Conservation (phyloP, 2,113 vertebrate genomes). For the Edolisoma coerulescens region DNA sequence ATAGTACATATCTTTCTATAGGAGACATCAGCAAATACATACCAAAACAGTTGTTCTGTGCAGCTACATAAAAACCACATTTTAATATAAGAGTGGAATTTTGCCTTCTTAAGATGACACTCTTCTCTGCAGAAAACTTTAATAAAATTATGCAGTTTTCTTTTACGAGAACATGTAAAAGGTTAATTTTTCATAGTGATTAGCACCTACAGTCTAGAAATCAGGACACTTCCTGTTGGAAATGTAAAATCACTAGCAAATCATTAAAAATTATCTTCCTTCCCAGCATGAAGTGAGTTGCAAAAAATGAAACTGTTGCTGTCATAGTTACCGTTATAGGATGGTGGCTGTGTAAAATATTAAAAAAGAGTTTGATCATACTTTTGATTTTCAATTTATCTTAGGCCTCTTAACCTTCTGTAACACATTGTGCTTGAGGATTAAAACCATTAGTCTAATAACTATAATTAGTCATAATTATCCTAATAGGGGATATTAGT, state of each 20-base stretch:
- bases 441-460: constrained; percentile 75
- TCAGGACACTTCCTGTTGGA: not conserved
- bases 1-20: not conserved
- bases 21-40: not conserved
- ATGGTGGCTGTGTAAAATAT: not conserved
- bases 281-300: not conserved
- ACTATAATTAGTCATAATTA: constrained; percentile 77
- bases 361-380: constrained; percentile 31
- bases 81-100: not conserved
- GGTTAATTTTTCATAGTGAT: not conserved
- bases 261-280: not conserved
- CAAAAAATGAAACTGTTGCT: not conserved
- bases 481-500: constrained; percentile 71
- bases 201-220: not conserved
- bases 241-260: not conserved
- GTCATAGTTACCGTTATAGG: not conserved
- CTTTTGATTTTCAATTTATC: constrained; percentile 68
- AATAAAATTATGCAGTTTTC: not conserved
- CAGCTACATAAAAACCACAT: not conserved
- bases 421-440: constrained; percentile 66
- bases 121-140: not conserved
- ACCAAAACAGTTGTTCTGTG: not conserved
- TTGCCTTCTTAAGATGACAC: not conserved
- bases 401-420: constrained; percentile 68
- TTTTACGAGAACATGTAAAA: not conserved